Conservation (phyloP, 92 coral and sea anemone genomes). For the Plumapathes pennacea region DNA sequence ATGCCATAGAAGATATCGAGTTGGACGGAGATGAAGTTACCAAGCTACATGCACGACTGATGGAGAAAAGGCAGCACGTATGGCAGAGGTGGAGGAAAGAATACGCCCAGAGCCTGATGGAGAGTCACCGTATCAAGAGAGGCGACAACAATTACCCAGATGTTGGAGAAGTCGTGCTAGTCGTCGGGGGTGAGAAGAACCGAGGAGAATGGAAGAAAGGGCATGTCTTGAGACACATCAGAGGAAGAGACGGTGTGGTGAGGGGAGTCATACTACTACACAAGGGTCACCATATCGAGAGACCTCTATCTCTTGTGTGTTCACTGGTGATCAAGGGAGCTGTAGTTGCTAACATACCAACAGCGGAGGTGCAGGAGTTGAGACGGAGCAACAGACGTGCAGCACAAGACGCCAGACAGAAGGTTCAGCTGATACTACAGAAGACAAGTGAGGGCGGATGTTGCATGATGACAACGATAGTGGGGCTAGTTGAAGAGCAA, state of each 20-base stretch:
- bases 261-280: constrained; percentile 20
- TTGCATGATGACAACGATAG: too few species aligned
- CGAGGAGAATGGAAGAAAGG: constrained; percentile 25
- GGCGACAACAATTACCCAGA: too few species aligned
- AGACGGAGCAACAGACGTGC: too few species aligned
- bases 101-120: constrained; percentile 51
- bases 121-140: too few species aligned
- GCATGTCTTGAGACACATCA: constrained; percentile 17
- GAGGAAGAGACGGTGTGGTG: constrained; percentile 39
- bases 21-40: constrained; percentile 9
- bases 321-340: constrained; percentile 22
- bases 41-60: neutral
- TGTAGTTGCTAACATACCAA: neutral
- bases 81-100: constrained; percentile 27
- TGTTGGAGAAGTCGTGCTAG: constrained; percentile 36
- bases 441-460: too few species aligned
- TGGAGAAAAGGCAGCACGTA: constrained; percentile 9
- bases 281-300: constrained; percentile 50
- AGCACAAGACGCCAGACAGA: too few species aligned
- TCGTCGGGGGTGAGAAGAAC: constrained; percentile 31
- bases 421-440: too few species aligned
- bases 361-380: too few species aligned
- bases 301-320: constrained; percentile 26
- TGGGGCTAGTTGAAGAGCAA: too few species aligned
- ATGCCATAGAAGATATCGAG: constrained; percentile 8